These are phyloP conservation scores for Eufriesea mexicana DNA, from an alignment of 1,140 invertebrate genomes.

Conservation along the genomic window DNA sequence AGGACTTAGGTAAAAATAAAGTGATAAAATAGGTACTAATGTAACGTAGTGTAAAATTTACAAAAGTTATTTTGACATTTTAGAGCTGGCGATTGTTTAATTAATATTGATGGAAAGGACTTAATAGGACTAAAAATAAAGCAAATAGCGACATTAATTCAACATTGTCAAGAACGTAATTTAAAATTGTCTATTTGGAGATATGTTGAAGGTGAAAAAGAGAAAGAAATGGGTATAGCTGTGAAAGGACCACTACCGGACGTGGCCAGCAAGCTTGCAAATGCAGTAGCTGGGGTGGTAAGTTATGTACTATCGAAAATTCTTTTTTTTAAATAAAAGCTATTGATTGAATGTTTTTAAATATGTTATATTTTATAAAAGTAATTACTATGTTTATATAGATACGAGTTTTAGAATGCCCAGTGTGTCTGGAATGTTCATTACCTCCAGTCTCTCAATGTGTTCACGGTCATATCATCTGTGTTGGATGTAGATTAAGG, in stretches of 20 bases:
- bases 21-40: not conserved
- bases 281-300: slow-evolving; percentile 80
- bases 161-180: slow-evolving; percentile 66
- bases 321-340: too few species aligned
- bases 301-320: slow-evolving; percentile 23
- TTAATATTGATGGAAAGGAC: slow-evolving; percentile 85
- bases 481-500: slow-evolving; percentile 84
- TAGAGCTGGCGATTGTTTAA: slow-evolving; percentile 85
- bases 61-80: slow-evolving; percentile 12
- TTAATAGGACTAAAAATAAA: slow-evolving; percentile 84
- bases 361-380: not conserved
- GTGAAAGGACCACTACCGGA: slow-evolving; percentile 77
- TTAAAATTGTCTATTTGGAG: slow-evolving; percentile 77
- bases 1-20: slow-evolving; percentile 73
- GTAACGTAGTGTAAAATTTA: not conserved
- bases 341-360: not conserved
- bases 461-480: slow-evolving; percentile 86
- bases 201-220: slow-evolving; percentile 82
- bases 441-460: slow-evolving; percentile 86
- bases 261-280: slow-evolving; percentile 76
- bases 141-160: slow-evolving; percentile 84
- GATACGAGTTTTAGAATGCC: slow-evolving; percentile 85
- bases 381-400: slow-evolving; percentile 14
- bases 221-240: slow-evolving; percentile 69
- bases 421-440: slow-evolving; percentile 84